These are phyloP conservation scores for Cetonia aurata DNA, from an alignment of 2,888 invertebrate species.

Conservation along the genomic window DNA sequence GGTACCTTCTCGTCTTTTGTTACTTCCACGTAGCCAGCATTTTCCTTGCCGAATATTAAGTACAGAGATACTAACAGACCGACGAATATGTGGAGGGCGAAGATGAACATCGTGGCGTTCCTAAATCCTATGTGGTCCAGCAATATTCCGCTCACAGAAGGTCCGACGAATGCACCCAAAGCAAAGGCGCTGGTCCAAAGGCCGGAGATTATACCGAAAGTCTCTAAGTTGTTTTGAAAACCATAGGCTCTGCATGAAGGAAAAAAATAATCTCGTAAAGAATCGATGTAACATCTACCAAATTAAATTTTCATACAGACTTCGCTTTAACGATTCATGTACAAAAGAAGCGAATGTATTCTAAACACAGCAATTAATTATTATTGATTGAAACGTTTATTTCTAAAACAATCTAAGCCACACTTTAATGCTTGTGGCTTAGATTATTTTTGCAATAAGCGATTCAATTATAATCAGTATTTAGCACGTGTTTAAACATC, in stretches of 20 bases:
- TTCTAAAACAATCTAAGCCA: no score
- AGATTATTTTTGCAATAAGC: no score
- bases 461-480: neutral
- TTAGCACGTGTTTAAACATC: neutral
- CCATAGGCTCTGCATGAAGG: slow-evolving; percentile 73
- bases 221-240: slow-evolving; percentile 87
- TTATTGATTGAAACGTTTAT: no score
- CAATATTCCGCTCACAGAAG: slow-evolving; percentile 80
- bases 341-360: no score
- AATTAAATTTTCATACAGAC: neutral
- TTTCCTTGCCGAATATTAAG: slow-evolving; percentile 62
- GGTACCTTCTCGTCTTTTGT: slow-evolving; percentile 67
- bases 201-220: slow-evolving; percentile 90
- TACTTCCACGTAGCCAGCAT: slow-evolving; percentile 62
- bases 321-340: no score
- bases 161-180: slow-evolving; percentile 87
- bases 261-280: neutral
- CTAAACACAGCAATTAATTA: no score
- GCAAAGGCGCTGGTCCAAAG: slow-evolving; percentile 93
- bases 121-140: slow-evolving; percentile 81
- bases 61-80: slow-evolving; percentile 68
- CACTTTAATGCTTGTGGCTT: no score
- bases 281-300: neutral
- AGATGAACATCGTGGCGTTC: slow-evolving; percentile 78
- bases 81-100: slow-evolving; percentile 75